phyloP scores from a whole-genome alignment of 1,140 invertebrate genomes.

The Drosophila melanica region DNA sequence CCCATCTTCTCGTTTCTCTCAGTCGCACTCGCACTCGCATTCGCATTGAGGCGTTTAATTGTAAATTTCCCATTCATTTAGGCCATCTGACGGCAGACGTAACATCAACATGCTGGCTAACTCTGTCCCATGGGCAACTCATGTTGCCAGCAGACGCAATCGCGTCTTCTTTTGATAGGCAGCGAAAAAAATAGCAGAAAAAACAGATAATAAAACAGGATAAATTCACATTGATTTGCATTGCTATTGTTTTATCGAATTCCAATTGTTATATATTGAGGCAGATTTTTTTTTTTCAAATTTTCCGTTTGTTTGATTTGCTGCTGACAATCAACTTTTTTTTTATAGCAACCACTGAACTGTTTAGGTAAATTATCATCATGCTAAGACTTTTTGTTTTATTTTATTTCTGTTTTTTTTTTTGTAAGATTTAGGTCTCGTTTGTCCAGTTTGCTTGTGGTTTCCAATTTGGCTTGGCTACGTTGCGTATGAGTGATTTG shows the following conservation, averaged over 20 bases:
- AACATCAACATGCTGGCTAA: background rate
- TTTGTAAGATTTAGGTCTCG: too few relatives aligned
- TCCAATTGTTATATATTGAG: slow-evolving; percentile 1
- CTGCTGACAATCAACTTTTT: background rate
- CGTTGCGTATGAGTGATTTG: slow-evolving; percentile 71
- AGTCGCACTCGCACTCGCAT: background rate
- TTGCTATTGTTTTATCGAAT: background rate
- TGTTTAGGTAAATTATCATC: background rate
- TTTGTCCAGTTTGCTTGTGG: background rate
- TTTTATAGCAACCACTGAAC: background rate
- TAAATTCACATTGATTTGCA: slow-evolving; percentile 4
- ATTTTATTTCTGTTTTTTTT: background rate
- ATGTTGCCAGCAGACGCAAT: background rate
- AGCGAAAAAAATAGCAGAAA: background rate
- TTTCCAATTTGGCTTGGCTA: slow-evolving; percentile 16
- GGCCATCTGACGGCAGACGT: slow-evolving; percentile 19
- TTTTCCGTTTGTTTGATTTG: slow-evolving; percentile 2
- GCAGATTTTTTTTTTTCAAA: background rate
- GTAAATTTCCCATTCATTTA: slow-evolving; percentile 69
- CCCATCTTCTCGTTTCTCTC: slow-evolving; percentile 11
- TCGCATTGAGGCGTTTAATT: slow-evolving; percentile 60
- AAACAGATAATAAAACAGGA: slow-evolving; percentile 1
- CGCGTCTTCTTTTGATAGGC: slow-evolving; percentile 6
- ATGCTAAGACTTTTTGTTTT: slow-evolving; percentile 2
- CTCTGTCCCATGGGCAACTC: background rate